These are phyloP conservation scores for Epizoanthus rinbou DNA, from an alignment of 92 coral and sea anemone genomes.

Conservation along the genomic window DNA sequence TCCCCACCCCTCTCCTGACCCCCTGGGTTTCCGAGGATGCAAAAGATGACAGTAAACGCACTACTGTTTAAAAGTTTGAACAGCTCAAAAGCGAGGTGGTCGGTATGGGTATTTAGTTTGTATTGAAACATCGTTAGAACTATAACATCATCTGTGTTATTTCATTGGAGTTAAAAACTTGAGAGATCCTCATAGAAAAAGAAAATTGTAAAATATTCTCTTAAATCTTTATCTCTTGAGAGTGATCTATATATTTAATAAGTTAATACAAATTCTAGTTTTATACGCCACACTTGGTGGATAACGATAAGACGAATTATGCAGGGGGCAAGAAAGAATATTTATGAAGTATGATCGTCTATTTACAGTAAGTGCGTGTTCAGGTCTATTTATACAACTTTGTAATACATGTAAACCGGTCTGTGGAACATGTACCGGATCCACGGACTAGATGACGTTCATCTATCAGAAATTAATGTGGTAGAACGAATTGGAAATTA, in stretches of 20 bases:
- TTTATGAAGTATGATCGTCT: conserved; percentile 19
- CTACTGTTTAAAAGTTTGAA: no score
- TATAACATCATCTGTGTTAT: no score
- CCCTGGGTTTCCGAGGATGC: no score
- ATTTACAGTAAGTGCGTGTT: conserved; percentile 14
- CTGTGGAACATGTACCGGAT: background rate
- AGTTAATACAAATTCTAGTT: background rate
- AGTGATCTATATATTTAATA: background rate
- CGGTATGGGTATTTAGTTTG: no score
- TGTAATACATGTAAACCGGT: background rate
- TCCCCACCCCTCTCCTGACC: no score
- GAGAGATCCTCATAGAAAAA: no score
- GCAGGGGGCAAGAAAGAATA: background rate
- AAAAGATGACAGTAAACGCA: no score
- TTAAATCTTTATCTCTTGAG: background rate
- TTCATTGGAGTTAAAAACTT: no score
- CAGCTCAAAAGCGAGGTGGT: no score
- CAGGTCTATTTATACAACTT: conserved; percentile 26
- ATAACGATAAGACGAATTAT: background rate
- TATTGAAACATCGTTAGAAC: no score
- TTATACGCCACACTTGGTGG: conserved; percentile 15
- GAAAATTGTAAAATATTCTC: background rate
- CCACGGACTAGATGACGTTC: background rate
- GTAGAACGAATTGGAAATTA: background rate
- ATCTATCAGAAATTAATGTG: background rate